A percentile compares a stretch with the other conserved stretches of the same genome.
Evolutionary conservation across 2,113 vertebrate genomes (phyloP).

Genomic region (Desmodus rotundus): DNA sequence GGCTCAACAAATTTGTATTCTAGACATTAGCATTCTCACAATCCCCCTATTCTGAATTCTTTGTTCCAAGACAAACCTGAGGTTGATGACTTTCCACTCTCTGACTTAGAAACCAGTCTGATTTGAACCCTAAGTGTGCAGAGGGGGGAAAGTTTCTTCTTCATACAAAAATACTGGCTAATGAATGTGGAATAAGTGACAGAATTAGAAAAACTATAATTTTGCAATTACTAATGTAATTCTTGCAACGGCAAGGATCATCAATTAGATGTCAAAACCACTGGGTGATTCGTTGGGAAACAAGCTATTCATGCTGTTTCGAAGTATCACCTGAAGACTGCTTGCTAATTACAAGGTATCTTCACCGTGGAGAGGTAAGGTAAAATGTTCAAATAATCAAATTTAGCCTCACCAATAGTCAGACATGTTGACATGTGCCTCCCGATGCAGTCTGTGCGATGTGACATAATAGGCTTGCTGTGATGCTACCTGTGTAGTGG

Average conservation of each 20-base stretch:
- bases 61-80: background rate
- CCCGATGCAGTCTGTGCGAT: background rate
- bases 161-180: background rate
- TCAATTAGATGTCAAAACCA: background rate
- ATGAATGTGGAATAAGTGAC: background rate
- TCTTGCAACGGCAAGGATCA: background rate
- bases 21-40: background rate
- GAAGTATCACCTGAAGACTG: background rate
- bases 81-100: background rate
- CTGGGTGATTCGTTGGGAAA: background rate
- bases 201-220: conserved; percentile 4
- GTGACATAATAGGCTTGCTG: background rate
- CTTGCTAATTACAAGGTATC: background rate
- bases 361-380: background rate
- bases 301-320: background rate
- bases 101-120: background rate
- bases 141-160: background rate
- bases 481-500: background rate
- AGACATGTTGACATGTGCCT: background rate
- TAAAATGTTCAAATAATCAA: background rate
- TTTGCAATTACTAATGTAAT: background rate
- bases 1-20: background rate
- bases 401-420: background rate
- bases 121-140: background rate
- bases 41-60: background rate